These are phyloP conservation scores for Sphinx pinastri DNA, from an alignment of 2,888 invertebrate species.

Conservation along the genomic window DNA sequence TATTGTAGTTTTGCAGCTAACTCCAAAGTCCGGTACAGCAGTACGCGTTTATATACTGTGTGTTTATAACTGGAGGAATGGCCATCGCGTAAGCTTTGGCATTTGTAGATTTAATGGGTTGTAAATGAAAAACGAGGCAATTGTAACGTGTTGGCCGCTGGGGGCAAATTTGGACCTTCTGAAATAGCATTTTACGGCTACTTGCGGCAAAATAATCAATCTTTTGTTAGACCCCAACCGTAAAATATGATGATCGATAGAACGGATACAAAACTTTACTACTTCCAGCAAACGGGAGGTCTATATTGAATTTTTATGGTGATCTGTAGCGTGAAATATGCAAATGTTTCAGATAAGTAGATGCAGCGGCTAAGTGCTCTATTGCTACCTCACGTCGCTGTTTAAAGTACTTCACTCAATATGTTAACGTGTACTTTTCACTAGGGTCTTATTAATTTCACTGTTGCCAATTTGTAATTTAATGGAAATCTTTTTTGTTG, in stretches of 20 bases:
- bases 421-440: no score
- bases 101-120: slow-evolving; percentile 65
- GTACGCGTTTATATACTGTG: slow-evolving; percentile 41
- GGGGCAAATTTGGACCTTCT: slow-evolving; percentile 42
- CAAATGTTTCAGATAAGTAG: slow-evolving; percentile 1
- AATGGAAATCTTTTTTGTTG: no score
- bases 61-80: slow-evolving; percentile 64
- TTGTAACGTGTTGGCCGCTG: slow-evolving; percentile 51
- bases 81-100: slow-evolving; percentile 54
- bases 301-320: slow-evolving; percentile 5
- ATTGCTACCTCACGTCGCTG: neutral
- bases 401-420: neutral
- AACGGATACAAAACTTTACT: slow-evolving; percentile 1
- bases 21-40: slow-evolving; percentile 29
- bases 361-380: slow-evolving; percentile 1
- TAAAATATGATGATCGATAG: slow-evolving; percentile 9
- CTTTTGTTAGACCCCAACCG: neutral
- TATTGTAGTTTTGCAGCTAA: slow-evolving; percentile 34
- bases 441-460: no score
- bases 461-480: no score
- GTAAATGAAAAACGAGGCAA: slow-evolving; percentile 70
- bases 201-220: no score
- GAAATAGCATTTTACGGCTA: neutral
- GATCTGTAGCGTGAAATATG: slow-evolving; percentile 9
- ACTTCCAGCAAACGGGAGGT: neutral